Evolutionary conservation across 2,113 vertebrate genomes (phyloP).

Genomic region (human): GRCh38 chr1:65600001-65600500

Average conservation of each 20-base stretch:
- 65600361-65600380: background rate
- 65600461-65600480: background rate
- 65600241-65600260: background rate
- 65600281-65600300: background rate
- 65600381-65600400: background rate
- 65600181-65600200: background rate
- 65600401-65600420: background rate
- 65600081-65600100: background rate
- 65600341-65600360: background rate
- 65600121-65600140: background rate
- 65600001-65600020: background rate
- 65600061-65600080: constrained; percentile 25
- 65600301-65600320: background rate
- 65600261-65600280: background rate
- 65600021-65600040: background rate
- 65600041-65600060: constrained; percentile 25
- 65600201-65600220: background rate
- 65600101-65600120: background rate
- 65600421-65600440: background rate
- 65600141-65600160: constrained; percentile 20
- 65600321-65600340: background rate
- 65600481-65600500: background rate
- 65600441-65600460: background rate
- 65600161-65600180: background rate
- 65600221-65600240: background rate